Evolutionary conservation across 2,113 vertebrate genomes (phyloP).

Genomic region (Anas platyrhynchos): DNA sequence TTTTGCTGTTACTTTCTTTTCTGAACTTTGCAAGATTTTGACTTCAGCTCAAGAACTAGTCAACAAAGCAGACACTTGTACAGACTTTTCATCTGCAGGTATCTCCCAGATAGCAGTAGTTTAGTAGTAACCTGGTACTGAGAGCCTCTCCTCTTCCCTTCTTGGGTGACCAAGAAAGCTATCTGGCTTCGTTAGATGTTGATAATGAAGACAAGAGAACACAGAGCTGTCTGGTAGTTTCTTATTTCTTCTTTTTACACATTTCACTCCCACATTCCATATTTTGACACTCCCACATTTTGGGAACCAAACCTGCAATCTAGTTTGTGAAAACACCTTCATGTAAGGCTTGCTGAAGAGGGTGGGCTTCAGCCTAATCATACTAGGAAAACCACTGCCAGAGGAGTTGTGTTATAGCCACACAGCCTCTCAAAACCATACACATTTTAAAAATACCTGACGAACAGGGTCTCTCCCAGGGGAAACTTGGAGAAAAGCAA

Average conservation of each 20-base stretch:
- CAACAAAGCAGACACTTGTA: background rate
- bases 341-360: background rate
- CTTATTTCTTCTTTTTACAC: background rate
- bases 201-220: background rate
- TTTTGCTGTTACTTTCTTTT: background rate
- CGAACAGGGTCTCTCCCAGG: fast-evolving
- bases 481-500: background rate
- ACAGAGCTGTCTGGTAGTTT: background rate
- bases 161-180: background rate
- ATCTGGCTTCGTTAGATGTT: background rate
- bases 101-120: background rate
- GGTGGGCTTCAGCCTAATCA: background rate
- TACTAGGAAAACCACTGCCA: background rate
- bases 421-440: background rate
- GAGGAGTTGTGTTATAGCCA: background rate
- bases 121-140: background rate
- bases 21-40: background rate
- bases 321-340: background rate
- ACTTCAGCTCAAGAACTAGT: background rate
- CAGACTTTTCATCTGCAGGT: background rate
- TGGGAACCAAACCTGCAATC: background rate
- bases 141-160: background rate
- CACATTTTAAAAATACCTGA: background rate
- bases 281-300: background rate
- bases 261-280: background rate